phyloP scores from a whole-genome alignment of 2,113 vertebrate species.

The Hippocampus guttulatus region DNA sequence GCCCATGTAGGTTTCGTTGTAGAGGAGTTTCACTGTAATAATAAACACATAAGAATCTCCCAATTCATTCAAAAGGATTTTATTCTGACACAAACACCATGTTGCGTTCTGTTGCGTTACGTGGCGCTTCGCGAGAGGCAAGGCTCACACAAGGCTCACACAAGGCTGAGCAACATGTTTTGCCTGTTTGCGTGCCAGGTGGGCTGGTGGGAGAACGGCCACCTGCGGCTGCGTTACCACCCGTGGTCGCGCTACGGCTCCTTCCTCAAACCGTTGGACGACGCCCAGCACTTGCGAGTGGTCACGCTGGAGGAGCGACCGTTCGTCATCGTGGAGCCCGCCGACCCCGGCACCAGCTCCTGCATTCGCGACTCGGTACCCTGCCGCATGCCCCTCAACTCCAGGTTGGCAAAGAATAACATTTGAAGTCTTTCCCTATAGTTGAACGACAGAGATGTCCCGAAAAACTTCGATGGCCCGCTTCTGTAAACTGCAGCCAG shows the following conservation, averaged over 20 bases:
- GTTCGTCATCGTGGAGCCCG: conserved; percentile 89
- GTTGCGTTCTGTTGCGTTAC: no score
- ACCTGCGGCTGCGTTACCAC: conserved; percentile 81
- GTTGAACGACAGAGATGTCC: not conserved
- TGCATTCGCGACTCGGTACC: conserved; percentile 92
- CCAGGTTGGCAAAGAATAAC: conserved; percentile 63
- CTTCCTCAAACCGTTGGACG: conserved; percentile 85
- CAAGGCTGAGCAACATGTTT: not conserved
- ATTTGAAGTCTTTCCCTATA: not conserved
- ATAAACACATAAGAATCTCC: no score
- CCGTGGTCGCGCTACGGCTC: conserved; percentile 87
- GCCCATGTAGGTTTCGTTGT: no score
- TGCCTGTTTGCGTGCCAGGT: conserved; percentile 68
- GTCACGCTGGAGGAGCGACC: conserved; percentile 90
- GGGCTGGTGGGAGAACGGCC: conserved; percentile 87
- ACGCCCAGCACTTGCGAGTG: conserved; percentile 84
- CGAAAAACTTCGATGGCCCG: no score
- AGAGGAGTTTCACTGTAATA: no score
- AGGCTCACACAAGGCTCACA: not conserved
- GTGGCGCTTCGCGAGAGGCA: not conserved
- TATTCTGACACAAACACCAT: not conserved
- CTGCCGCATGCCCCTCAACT: conserved; percentile 85
- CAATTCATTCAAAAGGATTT: no score
- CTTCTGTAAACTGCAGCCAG: no score
- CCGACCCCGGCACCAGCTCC: conserved; percentile 84